These are phyloP conservation scores for Poecilus cupreus DNA, from an alignment of 2,888 invertebrate genomes.

Conservation along the genomic window DNA sequence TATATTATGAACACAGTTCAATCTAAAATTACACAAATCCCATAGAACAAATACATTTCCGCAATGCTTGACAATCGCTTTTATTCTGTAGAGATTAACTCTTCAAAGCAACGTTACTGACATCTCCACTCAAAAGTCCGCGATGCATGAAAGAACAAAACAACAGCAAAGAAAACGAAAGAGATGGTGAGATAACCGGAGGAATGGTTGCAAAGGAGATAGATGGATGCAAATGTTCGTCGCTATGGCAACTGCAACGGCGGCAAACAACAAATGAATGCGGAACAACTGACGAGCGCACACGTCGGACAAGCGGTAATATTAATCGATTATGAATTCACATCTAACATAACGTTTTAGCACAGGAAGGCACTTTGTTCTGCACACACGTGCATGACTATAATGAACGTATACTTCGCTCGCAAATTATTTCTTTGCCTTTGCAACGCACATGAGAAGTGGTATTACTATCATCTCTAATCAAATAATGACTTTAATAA, in stretches of 20 bases:
- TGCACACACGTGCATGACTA: background rate
- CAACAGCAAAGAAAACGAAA: background rate
- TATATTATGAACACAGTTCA: conserved; percentile 34
- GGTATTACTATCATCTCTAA: too few relatives aligned
- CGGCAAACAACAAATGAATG: conserved; percentile 43
- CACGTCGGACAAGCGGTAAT: conserved; percentile 36
- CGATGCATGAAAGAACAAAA: conserved; percentile 28
- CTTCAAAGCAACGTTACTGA: conserved; percentile 37
- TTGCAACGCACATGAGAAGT: too few relatives aligned
- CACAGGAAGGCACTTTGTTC: conserved; percentile 1
- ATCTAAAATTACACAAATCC: conserved; percentile 41
- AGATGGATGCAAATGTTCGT: background rate
- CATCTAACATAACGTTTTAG: conserved; percentile 3
- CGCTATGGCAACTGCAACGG: conserved; percentile 20
- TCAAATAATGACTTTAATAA: too few relatives aligned
- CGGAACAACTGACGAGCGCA: conserved; percentile 42
- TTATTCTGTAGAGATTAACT: conserved; percentile 33
- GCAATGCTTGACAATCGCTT: conserved; percentile 36
- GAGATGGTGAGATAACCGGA: background rate
- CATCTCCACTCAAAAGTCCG: conserved; percentile 23
- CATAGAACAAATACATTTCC: conserved; percentile 44
- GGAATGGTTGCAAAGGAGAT: background rate
- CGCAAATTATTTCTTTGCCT: background rate
- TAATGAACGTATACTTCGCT: background rate
- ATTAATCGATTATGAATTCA: conserved; percentile 49